phyloP scores from a whole-genome alignment of 2,113 vertebrate genomes.

The Paracanthobrama guichenoti region DNA sequence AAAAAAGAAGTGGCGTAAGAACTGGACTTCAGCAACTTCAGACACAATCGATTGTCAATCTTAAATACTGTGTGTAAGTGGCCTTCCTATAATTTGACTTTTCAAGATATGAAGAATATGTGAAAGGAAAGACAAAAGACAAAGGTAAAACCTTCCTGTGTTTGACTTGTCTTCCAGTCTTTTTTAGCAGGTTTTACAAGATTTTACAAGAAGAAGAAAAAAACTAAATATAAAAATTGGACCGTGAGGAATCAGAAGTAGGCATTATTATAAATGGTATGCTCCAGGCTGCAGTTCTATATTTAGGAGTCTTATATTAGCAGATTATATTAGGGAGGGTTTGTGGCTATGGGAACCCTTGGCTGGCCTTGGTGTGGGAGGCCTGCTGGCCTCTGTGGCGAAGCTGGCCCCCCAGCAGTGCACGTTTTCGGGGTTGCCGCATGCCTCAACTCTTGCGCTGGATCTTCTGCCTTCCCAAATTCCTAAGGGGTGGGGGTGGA shows the following conservation, averaged over 20 bases:
- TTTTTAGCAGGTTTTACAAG: neutral
- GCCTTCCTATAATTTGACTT: neutral
- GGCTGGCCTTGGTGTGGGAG: conserved; percentile 60
- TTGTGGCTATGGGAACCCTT: conserved; percentile 63
- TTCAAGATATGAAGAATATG: neutral
- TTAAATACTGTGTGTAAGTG: neutral
- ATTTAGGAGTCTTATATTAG: conserved; percentile 53
- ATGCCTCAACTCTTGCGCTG: conserved; percentile 54
- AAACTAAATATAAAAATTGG: conserved; percentile 15
- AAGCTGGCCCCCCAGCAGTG: conserved; percentile 40
- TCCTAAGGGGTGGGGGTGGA: conserved; percentile 27
- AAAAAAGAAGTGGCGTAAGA: neutral
- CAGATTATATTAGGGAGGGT: conserved; percentile 38
- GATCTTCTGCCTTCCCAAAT: conserved; percentile 50
- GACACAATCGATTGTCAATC: neutral
- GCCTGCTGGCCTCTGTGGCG: conserved; percentile 52
- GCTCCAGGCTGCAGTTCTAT: conserved; percentile 50
- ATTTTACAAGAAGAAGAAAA: neutral
- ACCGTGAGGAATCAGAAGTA: conserved; percentile 37
- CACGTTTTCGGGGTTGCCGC: conserved; percentile 44
- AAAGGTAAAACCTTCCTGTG: neutral
- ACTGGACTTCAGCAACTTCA: neutral
- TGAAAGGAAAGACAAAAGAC: neutral
- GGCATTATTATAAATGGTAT: conserved; percentile 42
- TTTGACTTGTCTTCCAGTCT: neutral